These are phyloP conservation scores for Chionoecetes opilio DNA, from an alignment of 1,140 invertebrate species.

Conservation along the genomic window DNA sequence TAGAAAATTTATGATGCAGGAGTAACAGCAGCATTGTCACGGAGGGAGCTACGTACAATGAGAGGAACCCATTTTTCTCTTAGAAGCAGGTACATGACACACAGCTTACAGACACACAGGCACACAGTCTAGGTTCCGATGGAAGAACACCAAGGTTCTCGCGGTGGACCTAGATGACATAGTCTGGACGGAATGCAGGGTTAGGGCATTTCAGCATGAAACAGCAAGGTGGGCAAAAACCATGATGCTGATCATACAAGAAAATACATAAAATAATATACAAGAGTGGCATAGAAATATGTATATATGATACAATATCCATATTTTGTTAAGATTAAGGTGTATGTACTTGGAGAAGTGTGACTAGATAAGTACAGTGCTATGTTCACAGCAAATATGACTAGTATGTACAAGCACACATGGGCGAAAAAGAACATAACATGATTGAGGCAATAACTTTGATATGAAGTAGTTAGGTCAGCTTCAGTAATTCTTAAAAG, in stretches of 20 bases:
- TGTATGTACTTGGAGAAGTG: slow-evolving; percentile 37
- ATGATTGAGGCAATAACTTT: not conserved
- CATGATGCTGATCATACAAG: slow-evolving; percentile 51
- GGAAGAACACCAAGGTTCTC: slow-evolving; percentile 64
- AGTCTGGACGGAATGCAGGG: slow-evolving; percentile 70
- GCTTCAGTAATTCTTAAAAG: not conserved
- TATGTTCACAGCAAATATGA: slow-evolving; percentile 58
- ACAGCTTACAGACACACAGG: slow-evolving; percentile 41
- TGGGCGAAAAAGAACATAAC: slow-evolving; percentile 37
- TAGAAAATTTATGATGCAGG: not conserved
- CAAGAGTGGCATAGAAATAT: slow-evolving; percentile 58
- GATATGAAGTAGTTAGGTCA: slow-evolving; percentile 1
- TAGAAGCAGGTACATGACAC: slow-evolving; percentile 6
- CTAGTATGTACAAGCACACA: slow-evolving; percentile 50
- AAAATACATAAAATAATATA: slow-evolving; percentile 52
- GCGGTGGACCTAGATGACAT: slow-evolving; percentile 59
- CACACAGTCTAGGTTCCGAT: slow-evolving; percentile 56
- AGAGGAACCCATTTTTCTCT: not conserved
- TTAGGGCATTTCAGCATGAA: slow-evolving; percentile 55
- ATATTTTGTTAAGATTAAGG: slow-evolving; percentile 49
- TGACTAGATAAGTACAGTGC: slow-evolving; percentile 68
- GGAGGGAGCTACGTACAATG: not conserved
- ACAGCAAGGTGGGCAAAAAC: slow-evolving; percentile 60
- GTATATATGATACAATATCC: slow-evolving; percentile 54
- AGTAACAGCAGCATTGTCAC: not conserved